Evolutionary conservation across 1,140 invertebrate genomes (phyloP), one percentile per base, ranked within the genome.

Genomic region (Drosophila mauritiana): DNA sequence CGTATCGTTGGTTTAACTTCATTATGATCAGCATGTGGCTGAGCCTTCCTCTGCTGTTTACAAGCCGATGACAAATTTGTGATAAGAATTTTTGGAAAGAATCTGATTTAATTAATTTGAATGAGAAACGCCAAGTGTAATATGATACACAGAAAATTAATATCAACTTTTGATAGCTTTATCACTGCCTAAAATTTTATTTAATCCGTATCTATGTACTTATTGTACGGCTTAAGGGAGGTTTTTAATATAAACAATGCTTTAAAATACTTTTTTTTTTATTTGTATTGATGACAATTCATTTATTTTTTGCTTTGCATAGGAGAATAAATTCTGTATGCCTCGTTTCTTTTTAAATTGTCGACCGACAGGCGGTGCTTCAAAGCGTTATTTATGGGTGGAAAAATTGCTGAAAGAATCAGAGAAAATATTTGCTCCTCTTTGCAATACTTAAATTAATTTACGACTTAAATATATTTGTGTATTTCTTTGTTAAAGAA

Each of bases 21-120:
- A 86, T 86, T 79, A 83, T 83, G 83, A 82, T 72, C 82, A 70
- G 62, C 79, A 75, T 84, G 80, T 48, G 75, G 70, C 70, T 15
- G 59, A 39, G 59, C 8, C 54, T 59, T 31, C 56, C 56, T 43
- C 59, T 45, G 11, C 48, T 67, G 52, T 72, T 86, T 88, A 86
- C 83, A 68, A 76, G 55, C 55, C 57, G 83, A 88, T 88, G 84
- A 88, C 83, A 88, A 88, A 88, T 88, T 82, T 89, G 51, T 73
- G 83, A 88, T 88, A 89, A 89, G 82, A 80, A 39, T 70, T 75
- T 69, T 43, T 27, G 34, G 56, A 69, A 46, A 69, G 53, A 84
- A 73, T 85, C 62, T 73, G 67, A 70, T 72, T 72, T 70, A 72
- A 72, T 80, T 80, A 83, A 84, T 84, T 80, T 80, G 64, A 70